phyloP scores from a whole-genome alignment of 2,888 invertebrate genomes.

The Brenthis daphne region DNA sequence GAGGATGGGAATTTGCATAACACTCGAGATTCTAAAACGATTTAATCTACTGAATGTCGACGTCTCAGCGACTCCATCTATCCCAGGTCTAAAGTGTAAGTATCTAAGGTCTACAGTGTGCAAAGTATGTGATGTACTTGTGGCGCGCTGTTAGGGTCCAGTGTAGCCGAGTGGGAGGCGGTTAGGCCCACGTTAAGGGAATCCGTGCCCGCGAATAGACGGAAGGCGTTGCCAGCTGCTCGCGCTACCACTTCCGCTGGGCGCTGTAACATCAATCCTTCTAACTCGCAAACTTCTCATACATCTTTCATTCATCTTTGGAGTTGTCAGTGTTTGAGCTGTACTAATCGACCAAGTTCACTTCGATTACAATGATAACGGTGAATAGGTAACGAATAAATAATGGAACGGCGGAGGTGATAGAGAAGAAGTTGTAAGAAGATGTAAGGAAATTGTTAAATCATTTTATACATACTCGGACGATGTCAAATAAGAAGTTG shows the following conservation, averaged over 20 bases:
- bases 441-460: not conserved
- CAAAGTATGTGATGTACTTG: constrained; percentile 71
- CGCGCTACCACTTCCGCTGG: constrained; percentile 91
- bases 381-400: not conserved
- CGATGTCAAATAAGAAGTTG: constrained; percentile 94
- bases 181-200: constrained; percentile 87
- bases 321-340: not conserved
- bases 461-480: constrained; percentile 86
- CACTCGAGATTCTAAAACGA: constrained; percentile 2
- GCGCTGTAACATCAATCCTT: constrained; percentile 79
- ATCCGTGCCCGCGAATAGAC: constrained; percentile 89
- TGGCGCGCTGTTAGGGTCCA: constrained; percentile 75
- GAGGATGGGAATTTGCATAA: not conserved
- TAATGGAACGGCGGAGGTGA: constrained; percentile 14
- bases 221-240: constrained; percentile 89
- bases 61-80: constrained; percentile 34
- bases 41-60: constrained; percentile 38
- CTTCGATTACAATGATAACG: not conserved
- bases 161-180: constrained; percentile 82
- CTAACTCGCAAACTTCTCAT: constrained; percentile 46
- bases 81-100: constrained; percentile 32
- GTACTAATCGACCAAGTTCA: not conserved
- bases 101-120: constrained; percentile 29
- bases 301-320: not conserved
- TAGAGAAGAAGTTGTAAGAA: constrained; percentile 16